These are phyloP conservation scores for Nasonia giraulti DNA, from an alignment of 1,140 invertebrate genomes.

Conservation along the genomic window DNA sequence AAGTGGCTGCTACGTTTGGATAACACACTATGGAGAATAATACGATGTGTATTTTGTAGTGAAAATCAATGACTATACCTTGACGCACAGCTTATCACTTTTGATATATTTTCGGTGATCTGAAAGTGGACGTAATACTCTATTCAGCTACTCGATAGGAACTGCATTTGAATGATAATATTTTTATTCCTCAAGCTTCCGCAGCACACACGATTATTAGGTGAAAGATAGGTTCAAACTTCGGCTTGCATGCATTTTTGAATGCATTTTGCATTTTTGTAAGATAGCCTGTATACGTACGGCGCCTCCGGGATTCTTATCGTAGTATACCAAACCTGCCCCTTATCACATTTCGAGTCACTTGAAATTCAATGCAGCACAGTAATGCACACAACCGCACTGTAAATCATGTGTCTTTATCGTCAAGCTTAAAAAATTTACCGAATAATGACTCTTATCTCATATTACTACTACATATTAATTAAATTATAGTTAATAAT, in stretches of 20 bases:
- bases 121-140: no score
- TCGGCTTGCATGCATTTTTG: background rate
- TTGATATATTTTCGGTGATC: no score
- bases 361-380: background rate
- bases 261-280: constrained; percentile 14
- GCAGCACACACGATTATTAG: background rate
- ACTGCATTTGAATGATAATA: background rate
- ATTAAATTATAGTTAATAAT: no score
- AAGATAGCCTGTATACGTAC: background rate
- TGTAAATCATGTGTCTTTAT: no score
- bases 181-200: background rate
- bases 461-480: no score
- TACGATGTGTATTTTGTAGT: no score
- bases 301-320: background rate
- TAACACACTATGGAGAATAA: no score
- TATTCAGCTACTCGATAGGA: background rate
- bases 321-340: background rate
- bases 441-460: no score
- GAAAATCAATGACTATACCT: no score
- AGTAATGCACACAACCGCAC: background rate
- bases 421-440: no score
- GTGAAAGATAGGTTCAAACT: background rate
- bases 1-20: no score
- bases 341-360: background rate
- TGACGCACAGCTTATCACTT: no score